Conservation (phyloP, 2,113 vertebrate species). For the Tetraodon nigroviridis region DNA sequence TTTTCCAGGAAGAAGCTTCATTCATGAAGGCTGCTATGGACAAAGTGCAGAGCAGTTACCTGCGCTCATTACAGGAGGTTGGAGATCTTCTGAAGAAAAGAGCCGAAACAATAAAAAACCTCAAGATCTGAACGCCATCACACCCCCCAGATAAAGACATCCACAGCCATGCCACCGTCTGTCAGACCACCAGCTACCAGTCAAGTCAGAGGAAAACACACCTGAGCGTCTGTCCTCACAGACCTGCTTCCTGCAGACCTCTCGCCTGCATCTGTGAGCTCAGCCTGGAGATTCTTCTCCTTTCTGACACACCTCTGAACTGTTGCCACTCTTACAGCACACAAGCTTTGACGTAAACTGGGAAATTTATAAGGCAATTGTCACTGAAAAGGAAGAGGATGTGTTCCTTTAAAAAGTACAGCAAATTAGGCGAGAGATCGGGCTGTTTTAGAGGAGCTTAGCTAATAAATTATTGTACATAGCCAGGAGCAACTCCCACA, state of each 20-base stretch:
- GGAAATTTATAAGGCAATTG: constrained; percentile 33
- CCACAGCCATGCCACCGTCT: not conserved
- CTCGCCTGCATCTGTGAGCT: not conserved
- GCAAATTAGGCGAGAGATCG: constrained; percentile 31
- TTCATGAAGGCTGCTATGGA: constrained; percentile 86
- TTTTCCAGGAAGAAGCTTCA: constrained; percentile 82
- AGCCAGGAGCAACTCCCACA: constrained; percentile 69
- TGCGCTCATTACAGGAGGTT: constrained; percentile 91
- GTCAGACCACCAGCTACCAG: constrained; percentile 23
- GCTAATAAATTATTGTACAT: constrained; percentile 94
- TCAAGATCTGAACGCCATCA: constrained; percentile 83
- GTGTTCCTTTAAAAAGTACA: constrained; percentile 12
- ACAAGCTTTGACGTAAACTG: constrained; percentile 45
- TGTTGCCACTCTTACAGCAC: constrained; percentile 72
- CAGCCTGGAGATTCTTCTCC: constrained; percentile 14
- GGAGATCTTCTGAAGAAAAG: constrained; percentile 93
- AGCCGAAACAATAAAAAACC: constrained; percentile 87
- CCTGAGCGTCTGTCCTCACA: constrained; percentile 6
- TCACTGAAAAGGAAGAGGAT: not conserved
- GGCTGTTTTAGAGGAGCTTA: constrained; percentile 65
- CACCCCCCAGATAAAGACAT: constrained; percentile 30
- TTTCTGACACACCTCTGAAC: constrained; percentile 24
- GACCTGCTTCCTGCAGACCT: not conserved
- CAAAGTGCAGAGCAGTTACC: constrained; percentile 94
- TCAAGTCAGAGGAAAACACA: not conserved